Evolutionary conservation across 2,113 vertebrate genomes (phyloP), one percentile per base, ranked within the genome.

Genomic region (Motacilla alba): DNA sequence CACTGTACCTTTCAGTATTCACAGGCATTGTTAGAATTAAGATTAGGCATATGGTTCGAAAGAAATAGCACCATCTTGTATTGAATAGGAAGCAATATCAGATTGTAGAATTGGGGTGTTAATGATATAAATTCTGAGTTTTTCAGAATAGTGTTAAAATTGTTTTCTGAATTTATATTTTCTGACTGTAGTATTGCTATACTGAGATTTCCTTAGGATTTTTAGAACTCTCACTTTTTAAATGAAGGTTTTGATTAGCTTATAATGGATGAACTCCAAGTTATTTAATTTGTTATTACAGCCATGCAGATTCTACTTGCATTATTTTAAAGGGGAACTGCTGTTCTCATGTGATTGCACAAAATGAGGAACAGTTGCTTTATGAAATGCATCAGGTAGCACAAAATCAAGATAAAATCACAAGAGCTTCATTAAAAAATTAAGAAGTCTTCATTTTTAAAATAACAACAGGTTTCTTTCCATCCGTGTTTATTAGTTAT

Each of bases 301-400:
- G 28, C 14, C 5, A 1, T 49, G 28, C 22, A 56, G 56, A 55
- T 44, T 59, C 31, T 76, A 12, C 67, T 79, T 90, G 20, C 15
- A 8, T 49, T 78, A 46, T 83, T 91, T 91, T 86, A 75, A 60
- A 70, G 76, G 23, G 47, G 53, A 89, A 27, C 24, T 92, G 22
- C 68, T 83, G 4, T 90, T 93, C 56, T 72, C 31, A n/a, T 12
- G 16, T 92, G 89, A 81, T 78, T 78, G 33, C 64, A 30, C 86
- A 75, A 93, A 83, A 89, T 60, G 86, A 89, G 77, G 47, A 95
- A 91, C 80, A 86, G 43, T 83, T 95, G 43, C 72, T 92, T 89
- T 8, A 8, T 83, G 76, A 89, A 94, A 89, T 89, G 56, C 76
- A 31, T 89, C 52, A 72, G 39, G 27, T 93, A 52, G 23, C 67